Evolutionary conservation across 2,888 invertebrate species (phyloP).

Genomic region (Athripsodes cinereus): DNA sequence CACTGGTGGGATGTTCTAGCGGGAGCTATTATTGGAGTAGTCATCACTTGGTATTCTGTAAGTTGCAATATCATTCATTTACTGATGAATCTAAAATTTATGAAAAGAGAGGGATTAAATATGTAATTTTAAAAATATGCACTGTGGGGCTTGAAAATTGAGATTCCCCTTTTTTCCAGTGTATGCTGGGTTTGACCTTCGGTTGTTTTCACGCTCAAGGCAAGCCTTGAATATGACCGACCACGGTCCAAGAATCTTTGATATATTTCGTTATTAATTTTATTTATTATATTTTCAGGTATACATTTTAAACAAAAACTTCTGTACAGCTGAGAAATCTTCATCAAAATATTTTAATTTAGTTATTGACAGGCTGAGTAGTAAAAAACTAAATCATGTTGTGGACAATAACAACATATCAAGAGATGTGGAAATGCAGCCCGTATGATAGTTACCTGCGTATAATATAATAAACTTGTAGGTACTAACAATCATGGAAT

Average conservation of each 20-base stretch:
- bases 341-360: neutral
- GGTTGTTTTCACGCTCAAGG: neutral
- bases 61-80: conserved; percentile 27
- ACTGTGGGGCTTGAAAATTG: too few species aligned
- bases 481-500: too few species aligned
- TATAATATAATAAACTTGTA: too few species aligned
- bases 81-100: neutral
- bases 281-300: too few species aligned
- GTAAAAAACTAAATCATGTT: neutral
- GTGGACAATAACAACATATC: neutral
- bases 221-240: too few species aligned
- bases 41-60: conserved; percentile 55
- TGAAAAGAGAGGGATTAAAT: too few species aligned
- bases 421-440: neutral
- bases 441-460: neutral
- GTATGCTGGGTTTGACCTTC: neutral
- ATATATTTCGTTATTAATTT: too few species aligned
- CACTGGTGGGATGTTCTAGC: conserved; percentile 76
- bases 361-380: neutral
- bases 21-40: conserved; percentile 55
- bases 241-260: too few species aligned
- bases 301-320: neutral
- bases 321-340: neutral
- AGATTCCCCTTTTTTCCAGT: too few species aligned
- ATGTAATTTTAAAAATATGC: too few species aligned